Conservation (phyloP, 2,113 vertebrate species). For the Budorcas taxicolor region DNA sequence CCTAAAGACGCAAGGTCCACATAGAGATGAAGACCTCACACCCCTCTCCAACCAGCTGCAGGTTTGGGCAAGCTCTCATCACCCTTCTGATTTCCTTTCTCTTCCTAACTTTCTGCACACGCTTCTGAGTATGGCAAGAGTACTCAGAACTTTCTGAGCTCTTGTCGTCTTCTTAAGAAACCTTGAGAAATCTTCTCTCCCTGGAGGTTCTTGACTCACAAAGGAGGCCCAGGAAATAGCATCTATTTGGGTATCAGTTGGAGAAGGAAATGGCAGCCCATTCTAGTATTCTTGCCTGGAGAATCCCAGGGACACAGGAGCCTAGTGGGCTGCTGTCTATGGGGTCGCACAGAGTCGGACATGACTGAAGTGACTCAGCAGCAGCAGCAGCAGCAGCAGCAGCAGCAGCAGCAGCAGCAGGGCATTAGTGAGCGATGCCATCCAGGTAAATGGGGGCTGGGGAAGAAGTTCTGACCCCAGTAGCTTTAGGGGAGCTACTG, state of each 20-base stretch:
- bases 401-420: background rate
- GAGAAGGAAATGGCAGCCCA: background rate
- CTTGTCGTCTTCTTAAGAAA: background rate
- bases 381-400: too few relatives aligned
- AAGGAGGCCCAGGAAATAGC: too few relatives aligned
- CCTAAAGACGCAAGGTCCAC: background rate
- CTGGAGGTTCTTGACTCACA: background rate
- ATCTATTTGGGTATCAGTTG: background rate
- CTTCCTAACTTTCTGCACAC: background rate
- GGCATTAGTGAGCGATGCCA: rapidly evolving
- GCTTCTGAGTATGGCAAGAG: background rate
- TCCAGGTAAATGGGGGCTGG: rapidly evolving
- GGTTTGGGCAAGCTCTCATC: rapidly evolving
- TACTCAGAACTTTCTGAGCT: background rate
- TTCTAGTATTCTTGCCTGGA: background rate
- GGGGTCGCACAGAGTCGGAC: rapidly evolving
- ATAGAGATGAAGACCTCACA: background rate
- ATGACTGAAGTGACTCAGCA: background rate
- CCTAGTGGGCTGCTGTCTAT: background rate
- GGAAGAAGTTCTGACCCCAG: background rate
- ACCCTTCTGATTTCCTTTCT: rapidly evolving
- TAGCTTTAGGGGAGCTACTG: background rate
- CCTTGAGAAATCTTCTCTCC: background rate
- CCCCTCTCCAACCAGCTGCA: rapidly evolving
- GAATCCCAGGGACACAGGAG: background rate